phyloP scores from a whole-genome alignment of 2,888 invertebrate species.

The Drosophila hamatofila region DNA sequence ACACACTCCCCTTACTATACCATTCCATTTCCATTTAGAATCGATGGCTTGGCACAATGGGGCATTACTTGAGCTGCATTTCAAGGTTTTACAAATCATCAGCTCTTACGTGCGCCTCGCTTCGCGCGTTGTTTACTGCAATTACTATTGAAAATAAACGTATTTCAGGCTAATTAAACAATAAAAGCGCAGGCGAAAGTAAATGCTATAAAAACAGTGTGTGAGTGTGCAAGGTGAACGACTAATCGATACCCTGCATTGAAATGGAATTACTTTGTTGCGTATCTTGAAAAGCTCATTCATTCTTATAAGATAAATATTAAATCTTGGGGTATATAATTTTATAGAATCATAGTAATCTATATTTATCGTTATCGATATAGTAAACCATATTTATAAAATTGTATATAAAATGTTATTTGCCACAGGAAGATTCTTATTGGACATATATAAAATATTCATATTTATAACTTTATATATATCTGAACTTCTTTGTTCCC shows the following conservation, averaged over 20 bases:
- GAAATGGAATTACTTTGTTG: neutral
- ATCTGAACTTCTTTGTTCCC: too few relatives aligned
- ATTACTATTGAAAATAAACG: conserved; percentile 79
- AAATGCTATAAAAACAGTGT: conserved; percentile 45
- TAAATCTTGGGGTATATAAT: too few relatives aligned
- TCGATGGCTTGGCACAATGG: conserved; percentile 50
- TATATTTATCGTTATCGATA: neutral
- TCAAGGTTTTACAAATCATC: conserved; percentile 73
- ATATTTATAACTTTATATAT: too few relatives aligned
- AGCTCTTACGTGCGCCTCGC: conserved; percentile 43
- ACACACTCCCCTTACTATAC: neutral
- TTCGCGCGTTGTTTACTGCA: conserved; percentile 71
- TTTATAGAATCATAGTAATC: neutral
- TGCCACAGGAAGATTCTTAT: too few relatives aligned
- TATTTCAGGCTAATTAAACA: conserved; percentile 81
- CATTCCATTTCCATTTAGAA: conserved; percentile 38
- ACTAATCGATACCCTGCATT: neutral
- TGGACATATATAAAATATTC: too few relatives aligned
- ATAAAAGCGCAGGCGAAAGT: conserved; percentile 66
- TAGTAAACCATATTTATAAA: too few relatives aligned
- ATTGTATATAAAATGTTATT: too few relatives aligned
- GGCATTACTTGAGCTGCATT: conserved; percentile 54
- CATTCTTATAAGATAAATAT: neutral
- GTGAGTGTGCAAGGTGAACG: neutral
- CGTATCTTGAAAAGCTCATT: neutral